phyloP scores from a whole-genome alignment of 2,113 vertebrate genomes.

The Tympanuchus pallidicinctus region DNA sequence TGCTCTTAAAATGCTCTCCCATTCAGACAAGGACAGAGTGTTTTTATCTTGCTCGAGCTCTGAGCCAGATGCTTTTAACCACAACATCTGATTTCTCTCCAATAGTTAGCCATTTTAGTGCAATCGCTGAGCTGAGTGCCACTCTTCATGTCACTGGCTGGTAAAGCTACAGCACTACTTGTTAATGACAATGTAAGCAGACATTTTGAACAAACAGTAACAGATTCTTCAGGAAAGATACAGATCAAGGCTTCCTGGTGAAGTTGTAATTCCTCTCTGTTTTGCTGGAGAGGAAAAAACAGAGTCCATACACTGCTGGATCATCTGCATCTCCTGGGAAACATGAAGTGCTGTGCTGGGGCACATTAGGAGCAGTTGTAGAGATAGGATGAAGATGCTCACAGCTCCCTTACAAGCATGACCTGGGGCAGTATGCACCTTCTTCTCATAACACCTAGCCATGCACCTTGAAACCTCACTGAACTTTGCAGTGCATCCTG shows the following conservation, averaged over 20 bases:
- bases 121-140: too few relatives aligned
- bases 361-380: neutral
- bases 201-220: neutral
- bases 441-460: neutral
- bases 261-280: neutral
- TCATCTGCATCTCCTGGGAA: fast-evolving
- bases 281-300: neutral
- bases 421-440: neutral
- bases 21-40: neutral
- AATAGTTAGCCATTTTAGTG: neutral
- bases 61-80: neutral
- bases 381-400: neutral
- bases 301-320: neutral
- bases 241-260: neutral
- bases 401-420: neutral
- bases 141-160: neutral
- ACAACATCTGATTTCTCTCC: neutral
- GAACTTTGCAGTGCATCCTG: neutral
- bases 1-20: neutral
- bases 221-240: neutral
- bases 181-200: fast-evolving
- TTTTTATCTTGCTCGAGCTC: neutral
- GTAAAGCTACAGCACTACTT: neutral
- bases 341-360: fast-evolving
- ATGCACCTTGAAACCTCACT: neutral